Evolutionary conservation across 2,113 vertebrate genomes (phyloP).

Genomic region (Eublepharis macularius): DNA sequence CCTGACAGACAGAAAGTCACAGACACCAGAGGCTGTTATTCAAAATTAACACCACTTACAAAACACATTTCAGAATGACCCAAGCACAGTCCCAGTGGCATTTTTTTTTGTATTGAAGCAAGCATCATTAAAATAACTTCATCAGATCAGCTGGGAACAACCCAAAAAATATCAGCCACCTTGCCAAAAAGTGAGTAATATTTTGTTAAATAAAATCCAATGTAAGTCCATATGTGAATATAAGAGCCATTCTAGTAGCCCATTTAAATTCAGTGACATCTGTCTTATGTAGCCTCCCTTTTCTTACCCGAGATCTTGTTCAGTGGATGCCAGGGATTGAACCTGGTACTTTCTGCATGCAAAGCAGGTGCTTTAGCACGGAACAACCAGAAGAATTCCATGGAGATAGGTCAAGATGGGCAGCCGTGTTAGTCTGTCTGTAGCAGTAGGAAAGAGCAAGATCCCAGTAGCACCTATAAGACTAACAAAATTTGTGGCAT

Average conservation of each 20-base stretch:
- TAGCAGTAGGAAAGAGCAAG: too few relatives aligned
- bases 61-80: neutral
- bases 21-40: slow-evolving; percentile 1
- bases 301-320: neutral
- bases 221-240: neutral
- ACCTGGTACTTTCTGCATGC: neutral
- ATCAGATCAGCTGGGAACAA: neutral
- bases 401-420: too few relatives aligned
- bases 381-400: neutral
- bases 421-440: too few relatives aligned
- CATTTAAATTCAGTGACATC: neutral
- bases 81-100: neutral
- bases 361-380: too few relatives aligned
- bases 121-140: neutral
- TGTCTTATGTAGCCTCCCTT: neutral
- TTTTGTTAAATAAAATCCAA: neutral
- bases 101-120: too few relatives aligned
- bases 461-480: too few relatives aligned
- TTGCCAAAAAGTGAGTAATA: neutral
- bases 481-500: too few relatives aligned
- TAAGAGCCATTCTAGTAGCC: neutral
- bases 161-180: neutral
- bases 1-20: slow-evolving; percentile 71
- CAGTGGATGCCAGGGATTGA: neutral
- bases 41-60: neutral